These are phyloP conservation scores for Anguilla pacifica DNA, from an alignment of 2,797 vertebrate species.

Conservation along the genomic window DNA sequence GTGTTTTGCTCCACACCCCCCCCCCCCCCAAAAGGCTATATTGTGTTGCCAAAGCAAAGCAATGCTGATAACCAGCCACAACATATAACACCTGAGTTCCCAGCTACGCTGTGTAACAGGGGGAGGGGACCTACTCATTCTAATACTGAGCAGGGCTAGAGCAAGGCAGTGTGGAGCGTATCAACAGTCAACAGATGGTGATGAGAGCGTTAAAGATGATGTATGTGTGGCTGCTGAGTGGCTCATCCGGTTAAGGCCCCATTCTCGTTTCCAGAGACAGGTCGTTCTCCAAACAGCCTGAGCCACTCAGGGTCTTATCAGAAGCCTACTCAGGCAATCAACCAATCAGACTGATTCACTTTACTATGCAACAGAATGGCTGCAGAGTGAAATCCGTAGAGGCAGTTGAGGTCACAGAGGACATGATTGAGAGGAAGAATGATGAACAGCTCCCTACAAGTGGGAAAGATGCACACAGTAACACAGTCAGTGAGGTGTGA, in stretches of 20 bases:
- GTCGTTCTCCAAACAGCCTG: background rate
- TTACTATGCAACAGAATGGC: background rate
- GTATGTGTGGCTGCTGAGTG: background rate
- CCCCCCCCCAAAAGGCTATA: background rate
- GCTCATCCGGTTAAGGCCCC: background rate
- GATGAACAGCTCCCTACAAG: background rate
- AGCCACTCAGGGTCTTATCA: background rate
- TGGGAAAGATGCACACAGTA: background rate
- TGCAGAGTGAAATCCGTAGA: background rate
- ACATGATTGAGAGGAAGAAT: background rate
- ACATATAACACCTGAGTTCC: background rate
- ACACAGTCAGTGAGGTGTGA: background rate
- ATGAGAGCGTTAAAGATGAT: background rate
- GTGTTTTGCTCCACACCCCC: background rate
- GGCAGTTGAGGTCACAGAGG: background rate
- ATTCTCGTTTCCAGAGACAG: background rate
- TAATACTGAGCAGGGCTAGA: background rate
- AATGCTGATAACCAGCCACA: background rate
- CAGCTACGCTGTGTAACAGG: background rate
- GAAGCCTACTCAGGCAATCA: background rate
- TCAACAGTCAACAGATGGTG: background rate
- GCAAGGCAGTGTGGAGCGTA: no score
- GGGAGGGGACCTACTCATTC: background rate
- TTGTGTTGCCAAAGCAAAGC: conserved; percentile 2
- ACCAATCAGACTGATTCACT: background rate